Evolutionary conservation across 2,113 vertebrate genomes (phyloP), one percentile per base, ranked within the genome.

Genomic region (Origma solitaria): DNA sequence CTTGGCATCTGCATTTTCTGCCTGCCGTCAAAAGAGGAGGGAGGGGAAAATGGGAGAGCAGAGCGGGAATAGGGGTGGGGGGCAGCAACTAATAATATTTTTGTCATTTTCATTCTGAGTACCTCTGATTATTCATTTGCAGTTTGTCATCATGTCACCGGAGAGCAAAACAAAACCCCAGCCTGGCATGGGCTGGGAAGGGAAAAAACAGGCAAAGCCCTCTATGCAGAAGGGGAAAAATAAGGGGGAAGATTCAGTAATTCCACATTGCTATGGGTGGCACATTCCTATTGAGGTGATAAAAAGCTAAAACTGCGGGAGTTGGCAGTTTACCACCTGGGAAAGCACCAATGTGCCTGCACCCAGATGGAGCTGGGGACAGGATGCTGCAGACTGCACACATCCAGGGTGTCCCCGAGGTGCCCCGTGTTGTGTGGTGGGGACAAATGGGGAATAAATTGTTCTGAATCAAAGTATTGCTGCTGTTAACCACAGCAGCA

Each of bases 1-100:
- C 94, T 97, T 97, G 97, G 98, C 97, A 97, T 97, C 97, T 98
- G 96, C 97, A 98, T 92, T 90, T 89, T 88, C 88, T 95, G 96
- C 96, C 96, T 97, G 97, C 95, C 90, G 47, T 96, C 97, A 95
- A 92, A 97, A 85, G 92, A 91, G 96, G 93, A 96, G 88, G 95
- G 91, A 96, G 88, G 77, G 92, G 96, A 86, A 92, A 92, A 90
- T 3, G 20, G 44, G 95, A 95, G 78, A 65, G 91, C 20, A 0
- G 62, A 84, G 94, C 30, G 6, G 78, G 86, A 89, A 57, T 18
- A 54, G 80, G 77, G 79, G 57, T 28, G 65, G 79, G 61, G 90
- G 93, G 38, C 51, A 75, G 79, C 72, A 61, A 88, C 93, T 95
- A 92, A 94, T 95, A 93, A 95, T 96, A 89, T 93, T 96, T 95